Evolutionary conservation across 37 sponge, comb jelly and placozoan species (phyloP).

Genomic region (Hexactinellida sp.): DNA sequence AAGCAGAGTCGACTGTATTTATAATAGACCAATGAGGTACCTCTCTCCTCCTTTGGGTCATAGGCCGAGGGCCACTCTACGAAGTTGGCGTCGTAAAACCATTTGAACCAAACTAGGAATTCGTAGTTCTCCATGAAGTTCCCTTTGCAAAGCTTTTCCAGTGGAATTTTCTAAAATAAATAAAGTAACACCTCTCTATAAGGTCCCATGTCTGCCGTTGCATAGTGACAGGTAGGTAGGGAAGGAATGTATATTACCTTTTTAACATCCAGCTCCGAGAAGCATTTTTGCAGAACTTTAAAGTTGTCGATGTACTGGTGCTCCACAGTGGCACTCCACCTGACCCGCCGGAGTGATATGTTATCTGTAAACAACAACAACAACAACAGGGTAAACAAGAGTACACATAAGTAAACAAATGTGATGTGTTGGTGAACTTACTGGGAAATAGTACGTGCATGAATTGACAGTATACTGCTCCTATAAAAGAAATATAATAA

Average conservation of each 20-base stretch:
- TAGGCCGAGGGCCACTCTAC: not conserved
- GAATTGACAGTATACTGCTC: not conserved
- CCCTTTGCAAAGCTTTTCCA: not conserved
- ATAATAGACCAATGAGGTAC: no score
- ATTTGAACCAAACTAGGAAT: not conserved
- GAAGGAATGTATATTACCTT: no score
- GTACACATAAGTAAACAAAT: no score
- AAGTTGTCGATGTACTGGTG: slow-evolving; percentile 1
- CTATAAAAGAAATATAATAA: not conserved
- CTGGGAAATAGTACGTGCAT: not conserved
- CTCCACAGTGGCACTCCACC: not conserved
- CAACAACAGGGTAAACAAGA: not conserved
- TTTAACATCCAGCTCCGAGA: not conserved
- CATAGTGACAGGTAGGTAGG: no score
- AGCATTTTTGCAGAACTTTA: not conserved
- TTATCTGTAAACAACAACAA: not conserved
- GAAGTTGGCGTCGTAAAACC: not conserved
- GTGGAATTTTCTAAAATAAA: not conserved
- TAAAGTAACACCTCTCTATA: no score
- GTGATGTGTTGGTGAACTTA: not conserved
- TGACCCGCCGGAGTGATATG: not conserved
- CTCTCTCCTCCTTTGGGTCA: not conserved
- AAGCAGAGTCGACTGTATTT: no score
- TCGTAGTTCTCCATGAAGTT: not conserved
- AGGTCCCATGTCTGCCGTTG: no score